A percentile compares a stretch with the other conserved stretches of the same genome.
These are phyloP conservation scores for Patagioenas fasciata DNA, from an alignment of 2,113 vertebrate genomes.

Conservation along the genomic window DNA sequence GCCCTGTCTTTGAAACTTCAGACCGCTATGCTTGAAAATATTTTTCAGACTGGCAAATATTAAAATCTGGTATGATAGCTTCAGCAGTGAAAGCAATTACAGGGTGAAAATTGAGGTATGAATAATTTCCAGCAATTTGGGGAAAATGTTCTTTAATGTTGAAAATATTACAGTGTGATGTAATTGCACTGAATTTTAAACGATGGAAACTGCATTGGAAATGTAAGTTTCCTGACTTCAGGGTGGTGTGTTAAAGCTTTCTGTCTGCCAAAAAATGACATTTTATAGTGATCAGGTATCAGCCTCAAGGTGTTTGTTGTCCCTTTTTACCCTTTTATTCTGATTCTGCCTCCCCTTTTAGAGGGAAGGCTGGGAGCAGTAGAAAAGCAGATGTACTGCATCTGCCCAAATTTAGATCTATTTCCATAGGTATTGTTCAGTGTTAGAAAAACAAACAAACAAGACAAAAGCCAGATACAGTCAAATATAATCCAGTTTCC, in stretches of 20 bases:
- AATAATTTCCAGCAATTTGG: neutral
- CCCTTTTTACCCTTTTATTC: neutral
- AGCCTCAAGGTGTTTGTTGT: neutral
- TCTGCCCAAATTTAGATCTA: neutral
- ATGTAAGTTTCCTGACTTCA: neutral
- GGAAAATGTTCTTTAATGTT: neutral
- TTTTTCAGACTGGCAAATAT: neutral
- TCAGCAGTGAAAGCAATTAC: conserved; percentile 19
- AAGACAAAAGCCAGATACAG: neutral
- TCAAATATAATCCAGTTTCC: neutral
- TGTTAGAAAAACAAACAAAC: neutral
- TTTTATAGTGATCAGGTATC: neutral
- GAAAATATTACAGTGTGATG: neutral
- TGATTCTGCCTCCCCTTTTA: neutral
- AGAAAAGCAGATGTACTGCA: neutral
- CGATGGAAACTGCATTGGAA: conserved; percentile 5
- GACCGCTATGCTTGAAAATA: neutral
- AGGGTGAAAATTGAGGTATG: conserved; percentile 23
- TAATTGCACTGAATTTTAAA: conserved; percentile 32
- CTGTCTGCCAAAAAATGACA: neutral
- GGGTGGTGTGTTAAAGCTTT: conserved; percentile 4
- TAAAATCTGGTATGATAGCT: neutral
- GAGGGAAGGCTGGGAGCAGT: neutral
- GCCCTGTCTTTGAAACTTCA: neutral
- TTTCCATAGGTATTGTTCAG: neutral